Percentiles rank a stretch among this genome's conserved stretches.
phyloP scores from a whole-genome alignment of 2,888 invertebrate species.

The Eurytoma adleriae region DNA sequence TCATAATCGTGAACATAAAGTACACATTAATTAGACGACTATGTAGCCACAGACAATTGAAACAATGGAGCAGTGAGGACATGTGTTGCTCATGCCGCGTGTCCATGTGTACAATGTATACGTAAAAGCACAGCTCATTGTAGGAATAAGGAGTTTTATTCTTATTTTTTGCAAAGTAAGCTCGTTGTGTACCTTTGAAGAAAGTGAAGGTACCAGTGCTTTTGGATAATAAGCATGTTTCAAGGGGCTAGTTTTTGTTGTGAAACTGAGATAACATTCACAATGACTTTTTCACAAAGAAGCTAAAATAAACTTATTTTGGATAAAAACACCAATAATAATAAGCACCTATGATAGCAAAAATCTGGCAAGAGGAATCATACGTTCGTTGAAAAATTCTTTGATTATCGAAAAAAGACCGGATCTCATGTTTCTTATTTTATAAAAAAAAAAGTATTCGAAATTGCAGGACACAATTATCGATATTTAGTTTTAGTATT shows the following conservation, averaged over 20 bases:
- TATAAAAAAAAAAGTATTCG: too few relatives aligned
- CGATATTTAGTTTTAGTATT: too few relatives aligned
- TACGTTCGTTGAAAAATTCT: too few relatives aligned
- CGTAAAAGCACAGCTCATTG: slow-evolving; percentile 30
- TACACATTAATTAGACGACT: slow-evolving; percentile 39
- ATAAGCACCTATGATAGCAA: too few relatives aligned
- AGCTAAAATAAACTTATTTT: not conserved
- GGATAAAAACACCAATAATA: not conserved
- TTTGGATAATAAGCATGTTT: not conserved
- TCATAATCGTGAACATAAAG: slow-evolving; percentile 36
- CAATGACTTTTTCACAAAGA: not conserved
- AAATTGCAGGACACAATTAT: too few relatives aligned
- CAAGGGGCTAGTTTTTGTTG: not conserved
- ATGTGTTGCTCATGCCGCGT: slow-evolving; percentile 47
- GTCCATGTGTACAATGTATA: slow-evolving; percentile 34
- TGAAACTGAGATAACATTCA: not conserved
- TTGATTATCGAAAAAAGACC: too few relatives aligned
- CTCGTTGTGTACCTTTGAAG: not conserved
- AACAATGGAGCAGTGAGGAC: slow-evolving; percentile 46
- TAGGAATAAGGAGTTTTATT: not conserved
- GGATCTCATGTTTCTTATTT: too few relatives aligned
- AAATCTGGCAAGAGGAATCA: too few relatives aligned
- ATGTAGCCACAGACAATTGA: slow-evolving; percentile 34
- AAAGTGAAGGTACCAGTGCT: not conserved
- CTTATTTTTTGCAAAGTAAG: not conserved